These are phyloP conservation scores for Zosterops pallidus DNA, from an alignment of 2,113 vertebrate species.

Conservation along the genomic window DNA sequence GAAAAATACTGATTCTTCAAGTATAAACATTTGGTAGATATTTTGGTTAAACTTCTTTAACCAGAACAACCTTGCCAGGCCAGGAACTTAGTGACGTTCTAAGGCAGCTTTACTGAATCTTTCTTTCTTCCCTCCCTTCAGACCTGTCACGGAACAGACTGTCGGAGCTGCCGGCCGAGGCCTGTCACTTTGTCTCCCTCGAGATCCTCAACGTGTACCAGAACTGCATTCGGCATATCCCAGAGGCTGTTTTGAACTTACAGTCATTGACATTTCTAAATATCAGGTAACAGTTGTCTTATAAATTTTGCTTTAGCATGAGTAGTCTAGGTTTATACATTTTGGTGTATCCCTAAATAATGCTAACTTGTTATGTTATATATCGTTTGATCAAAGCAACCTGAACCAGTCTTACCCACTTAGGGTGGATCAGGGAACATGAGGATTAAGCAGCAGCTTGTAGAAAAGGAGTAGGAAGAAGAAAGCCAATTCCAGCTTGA, in stretches of 20 bases:
- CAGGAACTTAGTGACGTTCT: not conserved
- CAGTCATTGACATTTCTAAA: conserved; percentile 94
- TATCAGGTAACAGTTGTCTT: conserved; percentile 84
- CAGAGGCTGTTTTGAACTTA: conserved; percentile 89
- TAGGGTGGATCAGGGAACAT: not conserved
- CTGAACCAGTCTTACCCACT: not conserved
- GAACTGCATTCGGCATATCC: conserved; percentile 95
- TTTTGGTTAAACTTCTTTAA: not conserved
- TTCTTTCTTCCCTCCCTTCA: conserved; percentile 48
- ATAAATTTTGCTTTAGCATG: not conserved
- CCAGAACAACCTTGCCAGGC: not conserved
- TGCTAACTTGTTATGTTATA: not conserved
- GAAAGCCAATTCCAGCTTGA: not conserved
- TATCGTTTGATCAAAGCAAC: not conserved
- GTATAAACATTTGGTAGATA: not conserved
- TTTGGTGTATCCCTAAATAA: not conserved
- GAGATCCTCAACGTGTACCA: conserved; percentile 96
- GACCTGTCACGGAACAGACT: conserved; percentile 94
- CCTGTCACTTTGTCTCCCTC: conserved; percentile 91
- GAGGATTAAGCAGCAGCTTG: not conserved
- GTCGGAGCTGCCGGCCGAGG: conserved; percentile 89
- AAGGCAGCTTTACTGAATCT: not conserved
- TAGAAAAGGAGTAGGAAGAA: not conserved
- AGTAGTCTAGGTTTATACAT: not conserved
- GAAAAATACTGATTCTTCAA: not conserved